Evolutionary conservation across 2,797 vertebrate genomes (phyloP).

Genomic region (Epinephelus awoara): DNA sequence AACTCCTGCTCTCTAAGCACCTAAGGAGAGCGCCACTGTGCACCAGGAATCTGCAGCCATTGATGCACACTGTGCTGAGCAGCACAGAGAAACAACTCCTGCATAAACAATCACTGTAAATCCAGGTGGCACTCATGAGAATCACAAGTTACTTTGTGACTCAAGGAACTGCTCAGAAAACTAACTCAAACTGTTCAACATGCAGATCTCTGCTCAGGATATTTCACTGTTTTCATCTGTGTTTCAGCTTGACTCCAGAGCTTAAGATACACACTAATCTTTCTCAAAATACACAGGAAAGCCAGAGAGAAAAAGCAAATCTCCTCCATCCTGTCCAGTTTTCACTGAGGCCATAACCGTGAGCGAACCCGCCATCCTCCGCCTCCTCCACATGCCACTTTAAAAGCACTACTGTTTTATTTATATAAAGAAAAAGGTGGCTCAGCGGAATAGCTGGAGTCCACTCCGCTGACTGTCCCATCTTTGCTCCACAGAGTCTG

Average conservation of each 20-base stretch:
- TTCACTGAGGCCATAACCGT: conserved; percentile 32
- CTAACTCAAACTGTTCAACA: background rate
- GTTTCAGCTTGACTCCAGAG: background rate
- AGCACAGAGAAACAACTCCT: conserved; percentile 21
- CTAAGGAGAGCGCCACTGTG: conserved; percentile 7
- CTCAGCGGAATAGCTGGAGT: conserved; percentile 65
- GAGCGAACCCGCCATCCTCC: background rate
- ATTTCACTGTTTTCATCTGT: background rate
- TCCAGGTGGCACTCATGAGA: conserved; percentile 7
- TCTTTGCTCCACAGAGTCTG: conserved; percentile 28
- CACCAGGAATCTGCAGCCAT: background rate
- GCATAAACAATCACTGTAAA: conserved; percentile 23
- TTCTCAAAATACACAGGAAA: background rate
- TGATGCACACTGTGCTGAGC: conserved; percentile 11
- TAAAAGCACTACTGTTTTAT: conserved; percentile 79
- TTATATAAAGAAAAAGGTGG: conserved; percentile 64
- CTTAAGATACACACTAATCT: conserved; percentile 20
- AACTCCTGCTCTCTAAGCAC: conserved; percentile 18
- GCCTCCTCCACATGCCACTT: conserved; percentile 30
- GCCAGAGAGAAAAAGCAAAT: conserved; percentile 2
- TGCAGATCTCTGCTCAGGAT: conserved; percentile 1
- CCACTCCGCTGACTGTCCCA: conserved; percentile 42
- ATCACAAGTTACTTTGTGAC: conserved; percentile 5
- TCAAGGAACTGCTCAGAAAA: conserved; percentile 14
- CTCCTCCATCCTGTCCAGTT: conserved; percentile 12